Conservation (phyloP, 2,888 invertebrate species). For the Euphydryas editha region DNA sequence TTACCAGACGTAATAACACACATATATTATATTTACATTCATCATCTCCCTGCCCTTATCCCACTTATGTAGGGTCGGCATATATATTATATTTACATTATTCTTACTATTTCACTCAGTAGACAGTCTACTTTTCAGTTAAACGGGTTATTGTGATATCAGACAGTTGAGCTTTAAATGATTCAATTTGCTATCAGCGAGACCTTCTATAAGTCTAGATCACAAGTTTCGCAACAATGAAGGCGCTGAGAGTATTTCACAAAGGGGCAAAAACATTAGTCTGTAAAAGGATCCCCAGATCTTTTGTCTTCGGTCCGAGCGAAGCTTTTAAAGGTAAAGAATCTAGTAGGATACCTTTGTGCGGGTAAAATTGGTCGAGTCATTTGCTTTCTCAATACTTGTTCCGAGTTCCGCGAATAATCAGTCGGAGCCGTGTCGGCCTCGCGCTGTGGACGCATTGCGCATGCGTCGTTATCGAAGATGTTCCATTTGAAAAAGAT, state of each 20-base stretch:
- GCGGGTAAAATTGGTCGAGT: conserved; percentile 37
- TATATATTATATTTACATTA: too few relatives aligned
- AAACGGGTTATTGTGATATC: not conserved
- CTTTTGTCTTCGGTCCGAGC: conserved; percentile 40
- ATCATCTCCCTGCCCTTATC: too few relatives aligned
- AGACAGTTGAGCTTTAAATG: not conserved
- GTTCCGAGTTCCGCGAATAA: conserved; percentile 15
- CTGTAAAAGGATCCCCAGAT: conserved; percentile 33
- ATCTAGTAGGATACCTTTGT: conserved; percentile 37
- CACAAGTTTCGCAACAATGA: conserved; percentile 24
- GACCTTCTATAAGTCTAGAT: conserved; percentile 13
- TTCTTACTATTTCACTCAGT: too few relatives aligned
- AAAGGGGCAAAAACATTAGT: conserved; percentile 29
- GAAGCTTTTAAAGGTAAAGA: conserved; percentile 41
- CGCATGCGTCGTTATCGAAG: not conserved
- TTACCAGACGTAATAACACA: too few relatives aligned
- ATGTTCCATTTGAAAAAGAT: not conserved
- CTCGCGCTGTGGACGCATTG: not conserved
- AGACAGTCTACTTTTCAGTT: not conserved
- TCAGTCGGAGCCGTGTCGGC: conserved; percentile 5
- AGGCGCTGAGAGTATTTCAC: conserved; percentile 22
- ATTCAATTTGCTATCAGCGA: conserved; percentile 6
- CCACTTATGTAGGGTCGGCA: too few relatives aligned
- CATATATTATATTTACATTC: too few relatives aligned
- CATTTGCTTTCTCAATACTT: conserved; percentile 36